A percentile compares a stretch with the other conserved stretches of the same genome.
Conservation (phyloP, 2,113 vertebrate species). For the Thryonomys swinderianus region DNA sequence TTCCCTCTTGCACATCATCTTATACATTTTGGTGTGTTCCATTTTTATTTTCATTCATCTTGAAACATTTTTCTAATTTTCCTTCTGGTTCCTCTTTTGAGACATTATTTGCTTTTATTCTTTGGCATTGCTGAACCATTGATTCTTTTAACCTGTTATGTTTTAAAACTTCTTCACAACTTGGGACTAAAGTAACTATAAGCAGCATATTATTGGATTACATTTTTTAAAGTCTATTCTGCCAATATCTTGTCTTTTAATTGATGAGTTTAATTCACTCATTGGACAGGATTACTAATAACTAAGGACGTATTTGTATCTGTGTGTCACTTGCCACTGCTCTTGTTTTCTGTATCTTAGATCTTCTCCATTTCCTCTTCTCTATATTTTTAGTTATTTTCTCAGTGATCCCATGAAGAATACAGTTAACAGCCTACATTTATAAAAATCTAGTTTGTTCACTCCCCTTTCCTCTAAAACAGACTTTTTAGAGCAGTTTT, state of each 20-base stretch:
- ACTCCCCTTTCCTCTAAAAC: constrained; percentile 30
- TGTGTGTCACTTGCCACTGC: not conserved
- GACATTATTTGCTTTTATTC: no score
- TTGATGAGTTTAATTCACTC: constrained; percentile 28
- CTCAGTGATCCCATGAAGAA: constrained; percentile 43
- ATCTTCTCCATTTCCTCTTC: constrained; percentile 39
- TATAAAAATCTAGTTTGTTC: constrained; percentile 45
- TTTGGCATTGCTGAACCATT: no score
- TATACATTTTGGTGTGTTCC: not conserved
- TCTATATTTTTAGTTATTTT: constrained; percentile 44
- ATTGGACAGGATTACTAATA: constrained; percentile 51
- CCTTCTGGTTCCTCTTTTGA: not conserved
- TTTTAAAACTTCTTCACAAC: not conserved
- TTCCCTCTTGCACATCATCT: not conserved
- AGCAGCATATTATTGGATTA: not conserved
- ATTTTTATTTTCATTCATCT: constrained; percentile 44
- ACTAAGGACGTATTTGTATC: not conserved
- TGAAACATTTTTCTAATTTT: constrained; percentile 29
- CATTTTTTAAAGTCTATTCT: constrained; percentile 9
- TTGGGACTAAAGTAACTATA: not conserved
- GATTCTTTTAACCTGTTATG: no score
- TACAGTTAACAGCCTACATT: constrained; percentile 25
- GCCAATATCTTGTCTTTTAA: constrained; percentile 26
- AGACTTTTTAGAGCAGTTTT: constrained; percentile 34
- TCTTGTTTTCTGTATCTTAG: constrained; percentile 7